These are phyloP conservation scores for Potamilus streckersoni DNA, from an alignment of 1,140 invertebrate genomes.

Conservation along the genomic window DNA sequence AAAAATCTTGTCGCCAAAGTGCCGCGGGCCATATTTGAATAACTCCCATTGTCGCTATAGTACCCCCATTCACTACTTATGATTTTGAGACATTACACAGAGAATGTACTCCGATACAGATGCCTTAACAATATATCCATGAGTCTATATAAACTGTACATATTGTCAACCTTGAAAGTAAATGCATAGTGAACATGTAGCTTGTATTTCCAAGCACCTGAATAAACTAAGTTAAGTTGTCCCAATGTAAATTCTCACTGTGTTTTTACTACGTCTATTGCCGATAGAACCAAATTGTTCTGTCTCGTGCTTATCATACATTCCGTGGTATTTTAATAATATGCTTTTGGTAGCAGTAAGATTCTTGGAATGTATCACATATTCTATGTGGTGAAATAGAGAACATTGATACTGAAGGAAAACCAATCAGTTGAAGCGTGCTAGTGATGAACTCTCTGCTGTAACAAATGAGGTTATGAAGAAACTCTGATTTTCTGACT, in stretches of 20 bases:
- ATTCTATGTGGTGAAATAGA: too few species aligned
- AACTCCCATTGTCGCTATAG: too few species aligned
- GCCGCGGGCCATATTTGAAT: too few species aligned
- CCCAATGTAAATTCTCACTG: not conserved
- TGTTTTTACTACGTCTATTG: not conserved
- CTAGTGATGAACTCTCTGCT: too few species aligned
- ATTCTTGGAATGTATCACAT: too few species aligned
- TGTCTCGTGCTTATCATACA: not conserved
- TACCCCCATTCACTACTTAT: too few species aligned
- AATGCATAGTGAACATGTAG: not conserved
- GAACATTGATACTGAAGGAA: too few species aligned
- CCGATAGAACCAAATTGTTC: not conserved
- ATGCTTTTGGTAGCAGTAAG: too few species aligned
- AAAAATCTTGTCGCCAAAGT: too few species aligned
- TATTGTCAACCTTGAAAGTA: not conserved
- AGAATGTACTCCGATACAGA: constrained; percentile 7
- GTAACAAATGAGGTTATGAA: too few species aligned
- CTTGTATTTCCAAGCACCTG: not conserved
- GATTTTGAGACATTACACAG: constrained; percentile 14
- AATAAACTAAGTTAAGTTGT: not conserved
- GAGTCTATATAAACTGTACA: not conserved
- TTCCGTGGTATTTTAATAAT: not conserved
- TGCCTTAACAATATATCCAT: constrained; percentile 14
- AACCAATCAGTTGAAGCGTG: too few species aligned
- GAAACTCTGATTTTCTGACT: not conserved